These are phyloP conservation scores for Vollenhovia emeryi DNA, from an alignment of 1,140 invertebrate species.

Conservation along the genomic window DNA sequence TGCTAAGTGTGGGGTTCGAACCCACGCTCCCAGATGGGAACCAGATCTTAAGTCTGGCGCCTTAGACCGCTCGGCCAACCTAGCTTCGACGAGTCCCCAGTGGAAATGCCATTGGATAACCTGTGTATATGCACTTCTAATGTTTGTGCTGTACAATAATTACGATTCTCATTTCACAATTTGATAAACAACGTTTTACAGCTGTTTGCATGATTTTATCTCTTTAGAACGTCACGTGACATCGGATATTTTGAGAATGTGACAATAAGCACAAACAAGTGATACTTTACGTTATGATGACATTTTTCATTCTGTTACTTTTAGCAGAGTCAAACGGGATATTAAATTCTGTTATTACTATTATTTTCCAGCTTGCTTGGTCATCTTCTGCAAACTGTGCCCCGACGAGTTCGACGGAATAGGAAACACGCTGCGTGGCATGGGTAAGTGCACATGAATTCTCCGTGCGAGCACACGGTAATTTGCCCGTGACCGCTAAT, in stretches of 20 bases:
- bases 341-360: background rate
- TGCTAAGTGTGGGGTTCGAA: slow-evolving; percentile 87
- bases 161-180: background rate
- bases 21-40: slow-evolving; percentile 86
- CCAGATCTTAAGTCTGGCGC: slow-evolving; percentile 87
- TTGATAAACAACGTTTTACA: background rate
- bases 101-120: background rate
- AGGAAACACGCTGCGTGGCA: background rate
- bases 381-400: slow-evolving; percentile 3
- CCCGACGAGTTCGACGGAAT: slow-evolving; percentile 13
- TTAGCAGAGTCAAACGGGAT: background rate
- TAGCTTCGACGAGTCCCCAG: slow-evolving; percentile 66
- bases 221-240: background rate
- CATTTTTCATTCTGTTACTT: background rate
- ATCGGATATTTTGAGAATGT: background rate
- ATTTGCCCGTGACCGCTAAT: slow-evolving; percentile 58
- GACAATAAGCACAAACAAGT: background rate
- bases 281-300: no score
- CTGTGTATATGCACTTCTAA: background rate
- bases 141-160: background rate
- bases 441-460: slow-evolving; percentile 24
- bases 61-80: slow-evolving; percentile 87
- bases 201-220: background rate
- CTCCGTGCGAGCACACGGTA: slow-evolving; percentile 3
- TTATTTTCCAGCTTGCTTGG: background rate